phyloP scores from a whole-genome alignment of 1,140 invertebrate genomes.

The Lerema accius region DNA sequence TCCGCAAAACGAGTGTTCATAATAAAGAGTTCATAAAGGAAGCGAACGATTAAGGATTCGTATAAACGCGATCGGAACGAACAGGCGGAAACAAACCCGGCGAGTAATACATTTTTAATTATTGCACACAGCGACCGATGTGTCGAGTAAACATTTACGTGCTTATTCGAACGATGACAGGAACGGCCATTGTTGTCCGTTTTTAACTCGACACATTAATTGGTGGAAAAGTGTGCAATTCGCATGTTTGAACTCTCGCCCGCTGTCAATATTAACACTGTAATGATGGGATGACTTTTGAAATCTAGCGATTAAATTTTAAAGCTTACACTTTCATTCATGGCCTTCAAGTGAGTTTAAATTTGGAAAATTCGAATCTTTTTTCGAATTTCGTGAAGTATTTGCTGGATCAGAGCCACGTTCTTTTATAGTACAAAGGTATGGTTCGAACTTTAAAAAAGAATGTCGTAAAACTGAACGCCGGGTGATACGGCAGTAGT shows the following conservation, averaged over 20 bases:
- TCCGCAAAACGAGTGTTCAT: slow-evolving; percentile 1
- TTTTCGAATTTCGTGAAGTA: too few relatives aligned
- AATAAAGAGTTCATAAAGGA: slow-evolving; percentile 10
- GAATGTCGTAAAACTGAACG: slow-evolving; percentile 37
- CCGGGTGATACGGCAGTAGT: slow-evolving; percentile 38
- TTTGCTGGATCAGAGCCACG: too few relatives aligned
- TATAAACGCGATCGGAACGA: background rate
- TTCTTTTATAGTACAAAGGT: slow-evolving; percentile 13
- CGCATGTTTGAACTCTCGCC: slow-evolving; percentile 62
- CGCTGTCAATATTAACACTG: slow-evolving; percentile 63
- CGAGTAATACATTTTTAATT: slow-evolving; percentile 79
- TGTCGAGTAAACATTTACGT: slow-evolving; percentile 75
- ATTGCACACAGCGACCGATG: slow-evolving; percentile 71
- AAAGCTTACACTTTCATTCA: background rate
- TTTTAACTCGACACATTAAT: slow-evolving; percentile 71
- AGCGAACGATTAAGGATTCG: slow-evolving; percentile 13
- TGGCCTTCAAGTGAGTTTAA: too few relatives aligned
- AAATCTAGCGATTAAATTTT: slow-evolving; percentile 31
- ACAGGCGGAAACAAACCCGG: slow-evolving; percentile 52
- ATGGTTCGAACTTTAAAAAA: slow-evolving; percentile 14
- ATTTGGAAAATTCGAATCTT: too few relatives aligned
- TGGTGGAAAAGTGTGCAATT: slow-evolving; percentile 74
- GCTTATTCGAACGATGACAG: slow-evolving; percentile 64
- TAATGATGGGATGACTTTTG: slow-evolving; percentile 52
- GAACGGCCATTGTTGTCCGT: slow-evolving; percentile 61